These are phyloP conservation scores for Knipowitschia caucasica DNA, from an alignment of 2,797 vertebrate genomes.

Conservation along the genomic window DNA sequence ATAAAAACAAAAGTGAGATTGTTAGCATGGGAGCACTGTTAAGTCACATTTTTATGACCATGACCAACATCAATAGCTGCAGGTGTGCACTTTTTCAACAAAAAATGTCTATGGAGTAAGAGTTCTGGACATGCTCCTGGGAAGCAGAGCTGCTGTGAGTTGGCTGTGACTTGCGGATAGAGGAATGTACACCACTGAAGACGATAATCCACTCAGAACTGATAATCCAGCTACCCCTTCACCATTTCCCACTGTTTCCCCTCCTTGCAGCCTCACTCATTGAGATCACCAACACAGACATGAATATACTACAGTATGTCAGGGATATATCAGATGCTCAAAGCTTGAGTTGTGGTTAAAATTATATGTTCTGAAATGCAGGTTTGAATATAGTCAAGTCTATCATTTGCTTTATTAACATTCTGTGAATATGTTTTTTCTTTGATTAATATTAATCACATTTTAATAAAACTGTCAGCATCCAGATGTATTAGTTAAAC, in stretches of 20 bases:
- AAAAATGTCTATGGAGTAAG: constrained; percentile 10
- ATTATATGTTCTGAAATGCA: no score
- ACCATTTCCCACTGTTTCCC: constrained; percentile 68
- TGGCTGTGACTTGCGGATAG: constrained; percentile 40
- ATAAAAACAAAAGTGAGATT: neutral
- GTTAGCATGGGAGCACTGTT: neutral
- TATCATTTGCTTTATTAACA: neutral
- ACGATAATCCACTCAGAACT: constrained; percentile 73
- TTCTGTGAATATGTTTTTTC: constrained; percentile 26
- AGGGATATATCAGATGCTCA: constrained; percentile 48
- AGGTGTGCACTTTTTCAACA: neutral
- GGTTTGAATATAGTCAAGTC: no score
- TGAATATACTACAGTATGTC: constrained; percentile 58
- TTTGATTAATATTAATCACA: constrained; percentile 59
- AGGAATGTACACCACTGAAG: constrained; percentile 67
- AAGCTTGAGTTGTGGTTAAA: constrained; percentile 52
- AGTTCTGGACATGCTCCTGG: constrained; percentile 18
- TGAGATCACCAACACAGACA: constrained; percentile 60
- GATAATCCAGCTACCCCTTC: constrained; percentile 70
- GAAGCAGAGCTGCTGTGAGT: constrained; percentile 22
- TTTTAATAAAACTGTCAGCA: constrained; percentile 66
- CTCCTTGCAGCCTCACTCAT: constrained; percentile 55
- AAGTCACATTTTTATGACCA: neutral
- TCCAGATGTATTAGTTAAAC: constrained; percentile 52
- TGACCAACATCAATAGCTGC: neutral